Evolutionary conservation across 2,797 vertebrate genomes (phyloP).

Genomic region (Phataginus tricuspis): DNA sequence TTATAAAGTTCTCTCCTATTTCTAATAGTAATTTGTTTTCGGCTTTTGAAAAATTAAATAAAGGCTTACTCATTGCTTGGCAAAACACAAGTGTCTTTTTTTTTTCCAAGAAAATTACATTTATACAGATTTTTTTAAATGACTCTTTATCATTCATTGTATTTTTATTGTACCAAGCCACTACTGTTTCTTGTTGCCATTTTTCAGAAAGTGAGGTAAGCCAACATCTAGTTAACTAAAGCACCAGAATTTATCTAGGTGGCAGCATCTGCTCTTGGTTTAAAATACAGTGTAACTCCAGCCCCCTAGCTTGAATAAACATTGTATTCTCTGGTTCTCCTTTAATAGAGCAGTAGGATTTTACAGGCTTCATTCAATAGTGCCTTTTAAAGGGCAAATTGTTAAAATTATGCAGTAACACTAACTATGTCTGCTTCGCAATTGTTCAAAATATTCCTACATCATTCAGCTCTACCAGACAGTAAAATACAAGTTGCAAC

Average conservation of each 20-base stretch:
- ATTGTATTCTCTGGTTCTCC: not conserved
- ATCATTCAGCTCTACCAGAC: not conserved
- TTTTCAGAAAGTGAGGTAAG: conserved; percentile 33
- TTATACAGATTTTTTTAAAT: conserved; percentile 28
- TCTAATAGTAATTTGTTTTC: conserved; percentile 15
- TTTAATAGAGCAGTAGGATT: not conserved
- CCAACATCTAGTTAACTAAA: not conserved
- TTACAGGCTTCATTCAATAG: conserved; percentile 14
- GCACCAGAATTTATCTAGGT: conserved; percentile 69
- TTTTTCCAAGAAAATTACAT: not conserved
- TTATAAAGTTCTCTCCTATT: conserved; percentile 21
- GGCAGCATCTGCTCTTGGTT: conserved; percentile 74
- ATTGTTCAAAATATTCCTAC: not conserved
- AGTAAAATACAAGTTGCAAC: not conserved
- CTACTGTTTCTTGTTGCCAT: not conserved
- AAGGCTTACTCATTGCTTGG: conserved; percentile 20
- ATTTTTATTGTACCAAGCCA: not conserved
- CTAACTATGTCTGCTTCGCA: not conserved
- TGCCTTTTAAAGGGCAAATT: conserved; percentile 27
- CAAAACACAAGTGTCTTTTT: conserved; percentile 46
- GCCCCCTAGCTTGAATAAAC: not conserved
- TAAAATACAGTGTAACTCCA: not conserved
- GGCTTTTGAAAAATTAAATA: conserved; percentile 50
- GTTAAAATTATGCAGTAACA: not conserved
- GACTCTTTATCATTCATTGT: not conserved